A percentile compares a stretch with the other conserved stretches of the same genome.
Conservation (phyloP, 2,113 vertebrate genomes). For the Pollachius pollachius region DNA sequence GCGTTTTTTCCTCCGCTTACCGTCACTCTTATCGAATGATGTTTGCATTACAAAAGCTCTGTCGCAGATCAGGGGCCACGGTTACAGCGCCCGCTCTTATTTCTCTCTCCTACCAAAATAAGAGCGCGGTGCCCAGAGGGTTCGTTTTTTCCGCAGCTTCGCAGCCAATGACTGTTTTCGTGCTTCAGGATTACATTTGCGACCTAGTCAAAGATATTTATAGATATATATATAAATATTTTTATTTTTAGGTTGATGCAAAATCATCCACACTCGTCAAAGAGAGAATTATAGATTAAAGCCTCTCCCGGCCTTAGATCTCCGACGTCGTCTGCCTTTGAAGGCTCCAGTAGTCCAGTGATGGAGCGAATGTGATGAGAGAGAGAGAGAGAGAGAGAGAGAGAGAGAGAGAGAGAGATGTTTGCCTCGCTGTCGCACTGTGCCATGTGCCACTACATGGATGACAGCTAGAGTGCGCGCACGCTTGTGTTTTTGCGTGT, state of each 20-base stretch:
- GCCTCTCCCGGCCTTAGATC: constrained; percentile 53
- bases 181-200: constrained; percentile 31
- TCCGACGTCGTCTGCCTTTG: constrained; percentile 51
- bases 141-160: constrained; percentile 1
- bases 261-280: constrained; percentile 48
- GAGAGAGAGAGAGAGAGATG: constrained; percentile 12
- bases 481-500: neutral
- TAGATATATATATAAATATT: too few species aligned
- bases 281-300: constrained; percentile 72
- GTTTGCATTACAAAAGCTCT: neutral
- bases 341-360: constrained; percentile 30
- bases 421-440: constrained; percentile 10
- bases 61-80: neutral
- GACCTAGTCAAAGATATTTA: constrained; percentile 33
- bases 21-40: too few species aligned
- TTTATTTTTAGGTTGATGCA: constrained; percentile 23
- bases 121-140: too few species aligned
- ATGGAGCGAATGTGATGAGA: constrained; percentile 30
- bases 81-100: neutral
- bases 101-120: neutral
- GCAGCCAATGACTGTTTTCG: constrained; percentile 34
- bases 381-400: constrained; percentile 11
- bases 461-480: constrained; percentile 15
- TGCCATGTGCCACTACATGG: constrained; percentile 15
- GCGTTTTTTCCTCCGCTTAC: too few species aligned